A percentile compares a stretch with the other conserved stretches of the same genome.
These are phyloP conservation scores for Dromas ardeola DNA, from an alignment of 2,113 vertebrate species.

Conservation along the genomic window DNA sequence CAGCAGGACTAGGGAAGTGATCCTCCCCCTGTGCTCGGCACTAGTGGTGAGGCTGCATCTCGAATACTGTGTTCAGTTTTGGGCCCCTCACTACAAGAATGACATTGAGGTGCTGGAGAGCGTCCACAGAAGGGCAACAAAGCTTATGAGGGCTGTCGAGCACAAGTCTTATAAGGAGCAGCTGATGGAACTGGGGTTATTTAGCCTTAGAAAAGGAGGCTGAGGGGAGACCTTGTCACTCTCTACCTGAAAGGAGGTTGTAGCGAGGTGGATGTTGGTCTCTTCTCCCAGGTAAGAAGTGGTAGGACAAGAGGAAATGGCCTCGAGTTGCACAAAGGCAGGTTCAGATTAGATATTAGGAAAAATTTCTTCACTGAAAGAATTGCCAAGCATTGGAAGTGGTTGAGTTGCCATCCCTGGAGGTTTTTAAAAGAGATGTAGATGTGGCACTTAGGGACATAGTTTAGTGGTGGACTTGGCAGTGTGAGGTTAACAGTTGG, in stretches of 20 bases:
- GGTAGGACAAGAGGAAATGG: neutral
- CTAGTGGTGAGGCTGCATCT: neutral
- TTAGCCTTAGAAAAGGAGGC: neutral
- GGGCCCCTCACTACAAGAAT: neutral
- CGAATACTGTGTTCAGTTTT: neutral
- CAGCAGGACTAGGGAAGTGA: neutral
- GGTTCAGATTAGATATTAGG: neutral
- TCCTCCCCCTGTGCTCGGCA: neutral
- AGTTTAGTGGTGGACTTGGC: neutral
- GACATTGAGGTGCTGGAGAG: neutral
- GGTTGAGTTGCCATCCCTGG: neutral
- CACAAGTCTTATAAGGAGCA: neutral
- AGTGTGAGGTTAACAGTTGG: neutral
- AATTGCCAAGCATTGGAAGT: neutral
- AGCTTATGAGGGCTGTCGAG: neutral
- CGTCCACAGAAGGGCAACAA: neutral
- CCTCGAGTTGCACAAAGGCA: neutral
- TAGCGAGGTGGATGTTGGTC: neutral
- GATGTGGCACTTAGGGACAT: neutral
- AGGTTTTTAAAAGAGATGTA: neutral
- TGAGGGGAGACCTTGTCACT: neutral
- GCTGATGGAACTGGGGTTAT: neutral
- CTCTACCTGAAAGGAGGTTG: neutral
- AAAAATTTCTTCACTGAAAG: neutral
- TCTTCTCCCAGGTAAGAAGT: neutral